A percentile compares a stretch with the other conserved stretches of the same genome.
phyloP scores from a whole-genome alignment of 2,888 invertebrate genomes.

The Cryptophagus acutangulus region DNA sequence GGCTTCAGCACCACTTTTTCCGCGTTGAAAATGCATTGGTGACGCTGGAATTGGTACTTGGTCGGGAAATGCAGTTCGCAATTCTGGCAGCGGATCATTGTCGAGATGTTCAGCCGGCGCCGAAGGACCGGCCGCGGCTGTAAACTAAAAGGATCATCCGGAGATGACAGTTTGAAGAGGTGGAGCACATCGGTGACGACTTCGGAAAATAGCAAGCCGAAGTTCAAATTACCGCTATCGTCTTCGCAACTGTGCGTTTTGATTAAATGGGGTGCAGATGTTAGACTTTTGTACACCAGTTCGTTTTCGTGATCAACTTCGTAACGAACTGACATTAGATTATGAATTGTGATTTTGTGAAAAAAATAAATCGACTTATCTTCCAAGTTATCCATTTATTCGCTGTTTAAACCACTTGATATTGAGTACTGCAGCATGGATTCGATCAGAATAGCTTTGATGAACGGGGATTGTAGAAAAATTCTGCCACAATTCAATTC shows the following conservation, averaged over 20 bases:
- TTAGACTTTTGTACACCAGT: too few species aligned
- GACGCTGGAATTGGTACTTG: conserved; percentile 48
- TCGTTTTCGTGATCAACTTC: conserved; percentile 40
- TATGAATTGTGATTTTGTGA: conserved; percentile 18
- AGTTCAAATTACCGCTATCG: too few species aligned
- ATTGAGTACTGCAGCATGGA: conserved; percentile 19
- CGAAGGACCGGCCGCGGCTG: too few species aligned
- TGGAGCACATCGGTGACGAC: too few species aligned
- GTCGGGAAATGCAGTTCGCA: conserved; percentile 48
- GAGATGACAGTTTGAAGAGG: too few species aligned
- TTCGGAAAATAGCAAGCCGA: too few species aligned
- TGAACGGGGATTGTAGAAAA: too few species aligned
- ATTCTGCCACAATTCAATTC: too few species aligned
- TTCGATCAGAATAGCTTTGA: conserved; percentile 42
- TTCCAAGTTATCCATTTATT: conserved; percentile 36
- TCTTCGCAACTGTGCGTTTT: too few species aligned
- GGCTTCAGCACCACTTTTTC: conserved; percentile 46
- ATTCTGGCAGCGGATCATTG: conserved; percentile 46
- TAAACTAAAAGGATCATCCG: too few species aligned
- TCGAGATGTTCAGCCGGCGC: conserved; percentile 34
- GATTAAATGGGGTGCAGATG: too few species aligned
- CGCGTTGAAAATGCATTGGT: conserved; percentile 47
- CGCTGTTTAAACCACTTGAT: conserved; percentile 41
- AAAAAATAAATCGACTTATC: conserved; percentile 39
- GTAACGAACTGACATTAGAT: conserved; percentile 15